These are phyloP conservation scores for Polypterus bichir DNA, from an alignment of 2,113 vertebrate genomes.

Conservation along the genomic window DNA sequence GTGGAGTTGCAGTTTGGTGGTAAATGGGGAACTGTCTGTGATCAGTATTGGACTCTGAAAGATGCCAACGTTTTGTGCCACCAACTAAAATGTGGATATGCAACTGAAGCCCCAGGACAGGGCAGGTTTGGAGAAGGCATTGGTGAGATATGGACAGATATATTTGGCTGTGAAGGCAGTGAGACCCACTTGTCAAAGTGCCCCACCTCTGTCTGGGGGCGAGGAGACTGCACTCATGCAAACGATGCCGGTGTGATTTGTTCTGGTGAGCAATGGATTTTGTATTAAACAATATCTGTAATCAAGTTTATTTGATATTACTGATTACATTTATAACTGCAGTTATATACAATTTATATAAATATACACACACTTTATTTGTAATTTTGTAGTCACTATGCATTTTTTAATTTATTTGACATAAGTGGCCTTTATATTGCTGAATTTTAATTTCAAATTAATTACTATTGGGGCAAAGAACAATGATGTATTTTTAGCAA, in stretches of 20 bases:
- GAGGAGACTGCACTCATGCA: not conserved
- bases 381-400: too few relatives aligned
- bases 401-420: too few relatives aligned
- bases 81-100: conserved; percentile 25
- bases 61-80: conserved; percentile 25
- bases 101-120: conserved; percentile 15
- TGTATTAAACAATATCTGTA: too few relatives aligned
- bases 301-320: too few relatives aligned
- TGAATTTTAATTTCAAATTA: too few relatives aligned
- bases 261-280: not conserved
- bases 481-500: too few relatives aligned
- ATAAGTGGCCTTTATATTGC: too few relatives aligned
- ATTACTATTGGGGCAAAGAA: too few relatives aligned
- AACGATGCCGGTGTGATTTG: not conserved
- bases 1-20: conserved; percentile 16
- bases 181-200: conserved; percentile 23
- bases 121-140: conserved; percentile 19
- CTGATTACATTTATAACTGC: too few relatives aligned
- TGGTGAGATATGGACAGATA: conserved; percentile 19
- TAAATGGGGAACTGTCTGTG: conserved; percentile 19
- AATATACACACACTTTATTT: too few relatives aligned
- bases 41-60: conserved; percentile 19
- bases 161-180: conserved; percentile 25
- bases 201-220: conserved; percentile 9
- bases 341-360: too few relatives aligned